Evolutionary conservation across 1,140 invertebrate species (phyloP).

Genomic region (Pectinophora gossypiella): DNA sequence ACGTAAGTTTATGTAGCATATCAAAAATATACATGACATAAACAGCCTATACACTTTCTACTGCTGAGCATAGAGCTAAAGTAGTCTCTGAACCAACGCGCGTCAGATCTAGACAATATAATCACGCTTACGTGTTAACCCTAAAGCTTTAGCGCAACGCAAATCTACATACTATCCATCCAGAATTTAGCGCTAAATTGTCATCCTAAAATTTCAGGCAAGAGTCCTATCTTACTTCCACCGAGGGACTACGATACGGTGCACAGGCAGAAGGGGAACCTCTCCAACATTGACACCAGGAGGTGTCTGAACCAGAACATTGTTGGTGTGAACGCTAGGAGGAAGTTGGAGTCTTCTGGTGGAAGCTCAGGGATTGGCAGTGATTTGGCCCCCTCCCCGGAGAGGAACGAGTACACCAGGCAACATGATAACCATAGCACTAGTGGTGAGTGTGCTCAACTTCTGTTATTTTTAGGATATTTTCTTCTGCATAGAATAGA

Average conservation of each 20-base stretch:
- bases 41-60: too few species aligned
- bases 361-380: constrained; percentile 89
- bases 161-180: too few species aligned
- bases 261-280: constrained; percentile 88
- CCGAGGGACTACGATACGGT: constrained; percentile 95
- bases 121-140: too few species aligned
- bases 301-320: constrained; percentile 84
- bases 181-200: too few species aligned
- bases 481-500: too few species aligned
- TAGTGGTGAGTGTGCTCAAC: constrained; percentile 61
- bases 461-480: too few species aligned
- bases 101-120: too few species aligned
- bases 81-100: too few species aligned
- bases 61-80: too few species aligned
- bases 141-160: too few species aligned
- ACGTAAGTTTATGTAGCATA: too few species aligned
- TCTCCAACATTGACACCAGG: constrained; percentile 86
- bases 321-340: constrained; percentile 79
- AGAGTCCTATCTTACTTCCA: constrained; percentile 89
- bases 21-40: too few species aligned
- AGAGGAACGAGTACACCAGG: constrained; percentile 66
- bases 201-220: constrained; percentile 69
- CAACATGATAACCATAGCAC: constrained; percentile 67
- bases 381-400: constrained; percentile 89
- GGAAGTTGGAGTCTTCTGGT: constrained; percentile 76